These are phyloP conservation scores for Marronus borbonicus DNA, from an alignment of 2,888 invertebrate genomes.

Conservation along the genomic window DNA sequence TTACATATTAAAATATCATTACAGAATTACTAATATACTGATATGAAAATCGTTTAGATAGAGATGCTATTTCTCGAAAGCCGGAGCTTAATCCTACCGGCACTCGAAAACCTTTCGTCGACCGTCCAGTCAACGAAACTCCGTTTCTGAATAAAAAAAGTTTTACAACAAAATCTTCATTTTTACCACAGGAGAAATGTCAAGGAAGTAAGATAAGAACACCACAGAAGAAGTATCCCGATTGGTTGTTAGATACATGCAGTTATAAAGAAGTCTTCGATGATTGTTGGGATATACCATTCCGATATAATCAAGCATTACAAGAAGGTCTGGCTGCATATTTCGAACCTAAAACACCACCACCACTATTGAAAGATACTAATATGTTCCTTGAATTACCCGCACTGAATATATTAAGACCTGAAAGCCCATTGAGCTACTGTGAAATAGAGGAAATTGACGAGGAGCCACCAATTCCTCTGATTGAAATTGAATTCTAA, in stretches of 20 bases:
- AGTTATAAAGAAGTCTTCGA: constrained; percentile 56
- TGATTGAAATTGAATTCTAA: constrained; percentile 38
- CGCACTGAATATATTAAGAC: background rate
- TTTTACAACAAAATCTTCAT: constrained; percentile 45
- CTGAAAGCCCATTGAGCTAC: background rate
- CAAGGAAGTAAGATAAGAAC: constrained; percentile 44
- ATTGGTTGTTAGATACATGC: constrained; percentile 56
- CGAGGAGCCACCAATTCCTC: constrained; percentile 17
- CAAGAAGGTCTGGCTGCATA: constrained; percentile 22
- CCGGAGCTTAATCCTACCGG: constrained; percentile 52
- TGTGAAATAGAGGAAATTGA: constrained; percentile 25
- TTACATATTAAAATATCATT: background rate
- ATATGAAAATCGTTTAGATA: constrained; percentile 19
- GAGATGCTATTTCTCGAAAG: constrained; percentile 55
- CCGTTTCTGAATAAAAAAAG: constrained; percentile 17
- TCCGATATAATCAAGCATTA: background rate
- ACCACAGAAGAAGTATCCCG: constrained; percentile 46
- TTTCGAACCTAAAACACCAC: constrained; percentile 48
- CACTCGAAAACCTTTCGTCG: constrained; percentile 60
- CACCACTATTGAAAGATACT: constrained; percentile 26
- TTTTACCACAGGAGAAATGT: constrained; percentile 46
- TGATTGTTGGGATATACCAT: constrained; percentile 52
- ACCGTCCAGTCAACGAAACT: constrained; percentile 58
- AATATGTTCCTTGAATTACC: constrained; percentile 34
- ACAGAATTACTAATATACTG: background rate